These are phyloP conservation scores for Aeoliscus strigatus DNA, from an alignment of 2,797 vertebrate genomes.

Conservation along the genomic window DNA sequence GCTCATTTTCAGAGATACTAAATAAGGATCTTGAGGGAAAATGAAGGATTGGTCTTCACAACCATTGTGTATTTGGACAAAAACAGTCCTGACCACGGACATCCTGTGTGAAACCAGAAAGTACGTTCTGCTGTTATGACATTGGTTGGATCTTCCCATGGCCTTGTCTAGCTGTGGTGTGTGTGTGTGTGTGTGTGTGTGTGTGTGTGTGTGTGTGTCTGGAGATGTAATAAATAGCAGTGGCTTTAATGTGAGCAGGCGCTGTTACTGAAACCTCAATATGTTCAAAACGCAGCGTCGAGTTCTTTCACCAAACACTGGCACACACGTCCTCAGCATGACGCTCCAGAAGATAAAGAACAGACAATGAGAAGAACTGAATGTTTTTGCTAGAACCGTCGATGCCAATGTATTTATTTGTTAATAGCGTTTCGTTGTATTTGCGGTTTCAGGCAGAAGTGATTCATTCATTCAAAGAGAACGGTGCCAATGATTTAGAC, in stretches of 20 bases:
- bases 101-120: conserved; percentile 43
- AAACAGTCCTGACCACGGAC: conserved; percentile 19
- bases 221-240: conserved; percentile 2
- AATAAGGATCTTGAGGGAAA: neutral
- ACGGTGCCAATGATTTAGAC: no score
- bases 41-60: conserved; percentile 3
- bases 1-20: neutral
- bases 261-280: conserved; percentile 40
- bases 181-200: conserved; percentile 3
- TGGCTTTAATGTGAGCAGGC: conserved; percentile 41
- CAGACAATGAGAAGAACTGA: no score
- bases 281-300: conserved; percentile 22
- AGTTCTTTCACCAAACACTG: conserved; percentile 23
- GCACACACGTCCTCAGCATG: conserved; percentile 4
- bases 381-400: no score
- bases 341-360: conserved; percentile 7
- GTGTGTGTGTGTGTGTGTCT: neutral
- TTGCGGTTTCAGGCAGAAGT: no score
- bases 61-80: conserved; percentile 19
- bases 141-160: conserved; percentile 29
- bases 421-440: no score
- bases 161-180: conserved; percentile 46
- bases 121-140: conserved; percentile 41
- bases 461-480: no score
- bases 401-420: no score